phyloP scores from a whole-genome alignment of 2,888 invertebrate species.

The Acanthoscelides obtectus region DNA sequence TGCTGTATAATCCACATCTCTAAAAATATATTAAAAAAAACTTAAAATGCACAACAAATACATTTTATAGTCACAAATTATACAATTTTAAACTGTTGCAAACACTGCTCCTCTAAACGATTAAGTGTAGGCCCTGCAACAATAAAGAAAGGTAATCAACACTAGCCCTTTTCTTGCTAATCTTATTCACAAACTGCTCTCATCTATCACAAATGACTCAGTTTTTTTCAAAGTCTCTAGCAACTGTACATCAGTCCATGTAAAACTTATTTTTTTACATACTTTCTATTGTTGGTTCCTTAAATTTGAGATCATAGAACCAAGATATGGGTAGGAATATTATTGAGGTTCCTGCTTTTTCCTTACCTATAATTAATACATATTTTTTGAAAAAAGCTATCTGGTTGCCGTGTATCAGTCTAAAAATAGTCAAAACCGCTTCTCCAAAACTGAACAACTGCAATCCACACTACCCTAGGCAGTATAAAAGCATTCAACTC shows the following conservation, averaged over 20 bases:
- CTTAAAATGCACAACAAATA: too few species aligned
- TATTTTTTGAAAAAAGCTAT: conserved; percentile 95
- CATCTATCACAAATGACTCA: conserved; percentile 48
- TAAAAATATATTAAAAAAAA: too few species aligned
- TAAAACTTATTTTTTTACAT: conserved; percentile 83
- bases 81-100: conserved; percentile 58
- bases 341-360: neutral
- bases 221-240: conserved; percentile 59
- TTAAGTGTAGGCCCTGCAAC: conserved; percentile 80
- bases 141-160: conserved; percentile 85
- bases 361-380: conserved; percentile 60
- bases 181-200: conserved; percentile 73
- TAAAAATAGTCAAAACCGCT: conserved; percentile 98
- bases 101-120: conserved; percentile 86
- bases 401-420: conserved; percentile 91
- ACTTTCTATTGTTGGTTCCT: conserved; percentile 94
- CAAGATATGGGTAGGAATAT: too few species aligned
- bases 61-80: too few species aligned
- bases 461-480: conserved; percentile 90
- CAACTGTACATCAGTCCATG: conserved; percentile 85
- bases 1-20: too few species aligned
- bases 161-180: conserved; percentile 77
- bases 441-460: conserved; percentile 97
- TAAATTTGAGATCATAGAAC: conserved; percentile 99
- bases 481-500: conserved; percentile 89